Base-by-base conservation (phyloP, 2,888 invertebrate genomes). In the Erebia palarica region DNA sequence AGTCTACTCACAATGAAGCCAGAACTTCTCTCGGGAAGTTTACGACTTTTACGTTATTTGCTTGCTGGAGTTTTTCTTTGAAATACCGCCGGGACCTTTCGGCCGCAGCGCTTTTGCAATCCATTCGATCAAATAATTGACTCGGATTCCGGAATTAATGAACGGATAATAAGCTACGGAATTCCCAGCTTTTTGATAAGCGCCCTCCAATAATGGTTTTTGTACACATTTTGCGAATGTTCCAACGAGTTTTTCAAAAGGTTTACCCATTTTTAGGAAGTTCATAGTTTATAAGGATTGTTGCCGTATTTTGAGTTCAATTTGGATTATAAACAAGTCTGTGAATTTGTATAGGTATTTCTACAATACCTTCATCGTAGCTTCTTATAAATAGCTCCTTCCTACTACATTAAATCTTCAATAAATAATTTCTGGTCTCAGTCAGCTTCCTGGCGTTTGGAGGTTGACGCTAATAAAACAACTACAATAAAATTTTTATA, bases 121-220 rank as follows among this genome's bases (percentile, higher is more conserved):
- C 69, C 66, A 58, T 51, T 64, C 66, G 42, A 51, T 68, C 73
- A 73, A 73, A 73, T 69, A 73, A 71, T 69, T 58, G 51, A 67
- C 71, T 66, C 36, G 71, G 71, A 71, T 66, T 63, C 66, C 68
- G 16, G 66, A 73, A 73, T 73, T 61, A 69, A 73, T 71, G 63
- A 67, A 66, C 44, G 49, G 60, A 53, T 73, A 71, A 65, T 71
- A 57, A 63, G n/a, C 57, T 68, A 71, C 42, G 51, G 68, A 68
- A 68, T 68, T 73, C 53, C 47, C 18, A 36, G 61, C 57, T 44
- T 10, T 47, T 58, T 49, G 21, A 49, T 65, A 61, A 61, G 42
- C 61, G 18, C 14, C 55, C 13, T 51, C 49, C 10, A 42, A 65
- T 53, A 53, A 36, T 59, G 10, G n/a, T 59, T 53, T 13, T 53